These are phyloP conservation scores for Bryconaethiops microstoma DNA, from an alignment of 2,797 vertebrate species.

Conservation along the genomic window DNA sequence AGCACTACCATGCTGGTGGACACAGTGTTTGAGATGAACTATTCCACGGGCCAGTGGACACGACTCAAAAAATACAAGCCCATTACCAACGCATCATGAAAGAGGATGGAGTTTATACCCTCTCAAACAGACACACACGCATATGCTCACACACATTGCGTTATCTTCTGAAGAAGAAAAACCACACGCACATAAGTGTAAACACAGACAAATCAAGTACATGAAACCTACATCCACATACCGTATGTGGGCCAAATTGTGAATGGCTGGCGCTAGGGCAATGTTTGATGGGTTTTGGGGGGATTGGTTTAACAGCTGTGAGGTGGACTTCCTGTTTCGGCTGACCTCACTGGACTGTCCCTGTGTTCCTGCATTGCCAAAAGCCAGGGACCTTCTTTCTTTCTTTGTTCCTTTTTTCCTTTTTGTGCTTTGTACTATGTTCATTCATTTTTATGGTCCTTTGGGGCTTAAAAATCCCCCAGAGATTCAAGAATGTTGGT, in stretches of 20 bases:
- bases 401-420: slow-evolving; percentile 50
- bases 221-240: slow-evolving; percentile 32
- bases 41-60: slow-evolving; percentile 98
- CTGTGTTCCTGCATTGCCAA: slow-evolving; percentile 53
- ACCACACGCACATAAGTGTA: slow-evolving; percentile 8
- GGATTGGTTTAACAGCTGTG: slow-evolving; percentile 19
- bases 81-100: slow-evolving; percentile 93
- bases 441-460: slow-evolving; percentile 58
- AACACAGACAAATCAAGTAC: slow-evolving; percentile 23
- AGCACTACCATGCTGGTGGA: slow-evolving; percentile 99
- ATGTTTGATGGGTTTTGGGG: slow-evolving; percentile 24
- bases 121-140: slow-evolving; percentile 43
- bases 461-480: slow-evolving; percentile 36
- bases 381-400: slow-evolving; percentile 48
- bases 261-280: slow-evolving; percentile 31
- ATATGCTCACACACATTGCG: slow-evolving; percentile 14
- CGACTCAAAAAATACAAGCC: slow-evolving; percentile 99
- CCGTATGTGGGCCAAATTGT: slow-evolving; percentile 48
- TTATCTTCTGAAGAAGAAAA: slow-evolving; percentile 19
- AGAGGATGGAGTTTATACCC: slow-evolving; percentile 38
- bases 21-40: slow-evolving; percentile 99
- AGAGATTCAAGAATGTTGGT: slow-evolving; percentile 56
- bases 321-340: slow-evolving; percentile 33
- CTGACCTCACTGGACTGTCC: slow-evolving; percentile 47
- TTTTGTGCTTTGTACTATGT: slow-evolving; percentile 61